Percentiles rank a stretch among this genome's conserved stretches.
These are phyloP conservation scores for Brachyopa scutellaris DNA, from an alignment of 2,888 invertebrate species.

Conservation along the genomic window DNA sequence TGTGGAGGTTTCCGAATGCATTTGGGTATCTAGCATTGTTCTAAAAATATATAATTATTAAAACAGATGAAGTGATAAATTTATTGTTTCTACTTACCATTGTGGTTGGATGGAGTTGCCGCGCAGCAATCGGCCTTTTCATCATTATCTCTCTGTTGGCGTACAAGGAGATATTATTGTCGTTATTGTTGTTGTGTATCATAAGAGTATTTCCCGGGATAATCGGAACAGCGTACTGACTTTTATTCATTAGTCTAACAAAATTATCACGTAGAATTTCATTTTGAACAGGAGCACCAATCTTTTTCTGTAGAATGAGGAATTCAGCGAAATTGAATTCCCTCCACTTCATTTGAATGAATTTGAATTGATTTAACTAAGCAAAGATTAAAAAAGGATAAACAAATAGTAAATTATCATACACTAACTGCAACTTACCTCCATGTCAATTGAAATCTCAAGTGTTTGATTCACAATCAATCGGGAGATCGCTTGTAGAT, in stretches of 20 bases:
- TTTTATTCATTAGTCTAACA: conserved; percentile 76
- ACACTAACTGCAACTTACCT: conserved; percentile 76
- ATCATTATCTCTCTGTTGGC: conserved; percentile 50
- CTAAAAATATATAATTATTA: not conserved
- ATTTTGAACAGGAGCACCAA: conserved; percentile 78
- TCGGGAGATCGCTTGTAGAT: conserved; percentile 76
- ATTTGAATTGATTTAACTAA: conserved; percentile 78
- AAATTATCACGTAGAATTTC: conserved; percentile 79
- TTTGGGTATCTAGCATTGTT: conserved; percentile 69
- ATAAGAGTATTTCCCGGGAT: conserved; percentile 32
- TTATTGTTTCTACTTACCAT: conserved; percentile 17
- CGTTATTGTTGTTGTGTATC: conserved; percentile 59
- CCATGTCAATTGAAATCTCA: conserved; percentile 76
- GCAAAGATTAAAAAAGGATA: too few relatives aligned
- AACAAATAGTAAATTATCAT: too few relatives aligned
- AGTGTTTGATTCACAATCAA: conserved; percentile 77
- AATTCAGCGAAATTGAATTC: conserved; percentile 79
- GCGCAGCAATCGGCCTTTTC: conserved; percentile 27
- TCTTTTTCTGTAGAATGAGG: conserved; percentile 79
- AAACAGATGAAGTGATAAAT: not conserved
- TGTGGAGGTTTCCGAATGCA: conserved; percentile 74
- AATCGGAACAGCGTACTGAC: conserved; percentile 48
- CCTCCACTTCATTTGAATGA: conserved; percentile 79
- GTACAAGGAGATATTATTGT: conserved; percentile 62
- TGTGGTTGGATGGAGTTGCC: conserved; percentile 41